Evolutionary conservation across 64 coral and sea anemone genomes (phyloP).

Genomic region (Dendronephthya gigantea): DNA sequence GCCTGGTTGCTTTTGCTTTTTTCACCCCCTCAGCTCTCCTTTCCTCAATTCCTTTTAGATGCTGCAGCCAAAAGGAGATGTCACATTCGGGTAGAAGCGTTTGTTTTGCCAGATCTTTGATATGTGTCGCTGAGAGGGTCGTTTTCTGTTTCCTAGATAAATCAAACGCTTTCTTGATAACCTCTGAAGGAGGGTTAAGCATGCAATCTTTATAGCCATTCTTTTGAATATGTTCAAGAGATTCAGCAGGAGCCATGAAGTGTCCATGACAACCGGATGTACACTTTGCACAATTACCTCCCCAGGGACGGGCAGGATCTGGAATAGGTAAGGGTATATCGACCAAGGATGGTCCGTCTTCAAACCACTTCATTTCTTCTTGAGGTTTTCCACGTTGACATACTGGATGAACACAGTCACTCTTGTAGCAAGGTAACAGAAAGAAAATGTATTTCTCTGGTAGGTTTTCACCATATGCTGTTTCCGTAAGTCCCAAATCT

Average conservation of each 20-base stretch:
- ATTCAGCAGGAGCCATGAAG: too few relatives aligned
- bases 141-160: background rate
- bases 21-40: constrained; percentile 2
- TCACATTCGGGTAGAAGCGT: constrained; percentile 10
- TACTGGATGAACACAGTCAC: constrained; percentile 22
- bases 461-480: constrained; percentile 15
- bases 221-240: background rate
- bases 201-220: background rate
- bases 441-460: constrained; percentile 27
- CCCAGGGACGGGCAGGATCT: constrained; percentile 1
- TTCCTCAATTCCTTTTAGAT: background rate
- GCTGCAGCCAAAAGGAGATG: background rate
- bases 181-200: background rate
- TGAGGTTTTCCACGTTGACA: constrained; percentile 19
- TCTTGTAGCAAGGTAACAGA: constrained; percentile 25
- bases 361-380: background rate
- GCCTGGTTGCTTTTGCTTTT: constrained; percentile 10
- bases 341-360: constrained; percentile 13
- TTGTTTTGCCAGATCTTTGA: background rate
- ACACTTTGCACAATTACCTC: background rate
- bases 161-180: background rate
- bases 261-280: constrained; percentile 21
- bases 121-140: background rate
- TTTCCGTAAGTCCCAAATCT: constrained; percentile 17
- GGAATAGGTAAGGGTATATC: constrained; percentile 14